Base-by-base conservation (phyloP, 2,888 invertebrate species). In the Drosophila tripunctata region DNA sequence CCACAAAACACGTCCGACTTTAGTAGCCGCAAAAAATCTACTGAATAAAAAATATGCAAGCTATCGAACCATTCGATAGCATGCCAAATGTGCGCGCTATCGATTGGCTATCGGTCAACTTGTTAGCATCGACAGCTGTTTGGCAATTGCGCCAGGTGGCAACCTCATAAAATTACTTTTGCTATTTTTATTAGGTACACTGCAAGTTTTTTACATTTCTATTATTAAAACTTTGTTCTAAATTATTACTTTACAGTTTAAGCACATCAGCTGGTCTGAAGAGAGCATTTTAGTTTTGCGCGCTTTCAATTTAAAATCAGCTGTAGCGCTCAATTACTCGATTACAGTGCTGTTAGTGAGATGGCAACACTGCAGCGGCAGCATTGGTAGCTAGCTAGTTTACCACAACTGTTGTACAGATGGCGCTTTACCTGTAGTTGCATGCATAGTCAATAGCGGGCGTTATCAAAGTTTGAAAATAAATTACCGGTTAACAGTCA, bases 1-100 rank as follows among this genome's bases (percentile, higher is more conserved):
- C 48, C 58, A 75, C 21, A 35, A n/a, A 67, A n/a, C 76, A 74
- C 74, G 67, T 76, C 74, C 76, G 76, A 74, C 74, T 71, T 70
- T 75, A 62, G 24, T 61, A 66, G 76, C 74, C 74, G 74, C 74
- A 74, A 74, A 75, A 75, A 76, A 74, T 75, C 64, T 74, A 74
- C 74, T 73, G 75, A 73, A 54, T 61, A 75, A 27, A n/a, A 27
- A 73, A 73, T 73, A 69, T 38, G 60, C 65, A 60, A 35, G 36
- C 55, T 33, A 75, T 75, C 72, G 67, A 21, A 2, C 10, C 27
- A 67, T 51, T 67, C 67, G 72, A 72, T 72, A 41, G 38, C 36
- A 36, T 48, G 65, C 48, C 27, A 64, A 75, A 55, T 36, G 3
- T 52, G 21, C 19, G 15, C 19, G 17, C 1, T 1, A 36, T 38